These are phyloP conservation scores for Ondatra zibethicus DNA, from an alignment of 2,113 vertebrate genomes.

Conservation along the genomic window DNA sequence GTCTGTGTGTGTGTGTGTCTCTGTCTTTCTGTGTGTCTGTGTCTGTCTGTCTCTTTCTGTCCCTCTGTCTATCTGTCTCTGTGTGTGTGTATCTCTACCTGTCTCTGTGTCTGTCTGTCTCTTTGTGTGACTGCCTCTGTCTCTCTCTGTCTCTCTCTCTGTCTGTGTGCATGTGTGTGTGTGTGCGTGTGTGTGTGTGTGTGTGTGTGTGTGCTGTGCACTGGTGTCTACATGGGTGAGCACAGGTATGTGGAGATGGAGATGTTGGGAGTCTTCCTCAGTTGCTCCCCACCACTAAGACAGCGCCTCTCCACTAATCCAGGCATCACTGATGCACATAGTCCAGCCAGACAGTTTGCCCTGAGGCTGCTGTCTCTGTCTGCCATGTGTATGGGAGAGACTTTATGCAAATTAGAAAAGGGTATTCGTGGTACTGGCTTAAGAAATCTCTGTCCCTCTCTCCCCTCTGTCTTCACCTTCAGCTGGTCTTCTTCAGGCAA, in stretches of 20 bases:
- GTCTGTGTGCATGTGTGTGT: background rate
- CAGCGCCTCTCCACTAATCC: background rate
- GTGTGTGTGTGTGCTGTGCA: background rate
- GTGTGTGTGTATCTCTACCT: too few relatives aligned
- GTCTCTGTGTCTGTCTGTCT: too few relatives aligned
- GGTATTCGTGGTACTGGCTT: background rate
- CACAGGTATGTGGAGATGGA: background rate
- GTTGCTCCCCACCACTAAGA: background rate
- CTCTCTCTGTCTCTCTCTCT: too few relatives aligned
- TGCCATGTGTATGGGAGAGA: background rate
- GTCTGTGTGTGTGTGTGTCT: too few relatives aligned
- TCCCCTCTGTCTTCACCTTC: background rate
- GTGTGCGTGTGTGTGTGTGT: background rate
- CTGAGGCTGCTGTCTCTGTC: background rate
- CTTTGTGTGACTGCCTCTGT: too few relatives aligned
- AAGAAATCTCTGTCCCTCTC: background rate
- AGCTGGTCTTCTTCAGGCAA: background rate
- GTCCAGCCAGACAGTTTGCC: background rate
- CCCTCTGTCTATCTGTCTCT: too few relatives aligned
- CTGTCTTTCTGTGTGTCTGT: too few relatives aligned
- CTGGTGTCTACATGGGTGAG: too few relatives aligned
- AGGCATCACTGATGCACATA: background rate
- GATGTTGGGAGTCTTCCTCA: background rate
- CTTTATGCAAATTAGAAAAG: background rate
- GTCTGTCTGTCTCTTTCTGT: too few relatives aligned